These are phyloP conservation scores for Keiferia lycopersicella DNA, from an alignment of 2,888 invertebrate species.

Conservation along the genomic window DNA sequence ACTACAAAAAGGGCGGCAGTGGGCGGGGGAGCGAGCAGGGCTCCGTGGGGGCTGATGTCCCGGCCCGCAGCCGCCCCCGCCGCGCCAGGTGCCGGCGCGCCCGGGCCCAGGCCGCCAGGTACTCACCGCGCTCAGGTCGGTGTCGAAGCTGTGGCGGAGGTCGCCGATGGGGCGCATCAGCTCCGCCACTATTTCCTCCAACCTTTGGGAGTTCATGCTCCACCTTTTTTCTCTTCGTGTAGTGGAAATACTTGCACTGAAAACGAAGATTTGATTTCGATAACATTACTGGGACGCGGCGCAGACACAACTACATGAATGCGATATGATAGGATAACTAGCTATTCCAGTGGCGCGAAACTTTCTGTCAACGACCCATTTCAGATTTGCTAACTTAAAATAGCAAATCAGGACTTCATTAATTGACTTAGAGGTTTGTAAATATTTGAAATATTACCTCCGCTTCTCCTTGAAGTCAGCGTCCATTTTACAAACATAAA, in stretches of 20 bases:
- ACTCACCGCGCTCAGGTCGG: constrained; percentile 71
- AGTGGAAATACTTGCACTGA: constrained; percentile 60
- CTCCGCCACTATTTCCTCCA: constrained; percentile 72
- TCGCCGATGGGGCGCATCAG: constrained; percentile 72
- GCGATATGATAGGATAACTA: constrained; percentile 33
- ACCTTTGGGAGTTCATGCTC: constrained; percentile 72
- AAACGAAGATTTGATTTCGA: constrained; percentile 61
- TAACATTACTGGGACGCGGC: constrained; percentile 63
- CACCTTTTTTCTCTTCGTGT: constrained; percentile 60
- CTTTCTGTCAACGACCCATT: constrained; percentile 61
- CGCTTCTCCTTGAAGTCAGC: constrained; percentile 58
- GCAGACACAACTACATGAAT: constrained; percentile 49
- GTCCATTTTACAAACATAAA: constrained; percentile 76
- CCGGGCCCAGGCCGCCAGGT: constrained; percentile 4
- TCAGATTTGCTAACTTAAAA: constrained; percentile 50
- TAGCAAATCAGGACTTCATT: constrained; percentile 35
- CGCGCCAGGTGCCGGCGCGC: neutral
- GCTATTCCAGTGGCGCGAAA: constrained; percentile 69
- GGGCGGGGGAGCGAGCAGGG: constrained; percentile 13
- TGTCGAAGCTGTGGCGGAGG: constrained; percentile 68
- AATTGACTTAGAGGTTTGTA: constrained; percentile 15
- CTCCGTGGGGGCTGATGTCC: constrained; percentile 18
- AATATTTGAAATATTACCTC: constrained; percentile 50
- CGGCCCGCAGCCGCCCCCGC: constrained; percentile 21
- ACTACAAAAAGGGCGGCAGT: neutral